Conservation (phyloP, 2,888 invertebrate genomes). For the Noctua pronuba region DNA sequence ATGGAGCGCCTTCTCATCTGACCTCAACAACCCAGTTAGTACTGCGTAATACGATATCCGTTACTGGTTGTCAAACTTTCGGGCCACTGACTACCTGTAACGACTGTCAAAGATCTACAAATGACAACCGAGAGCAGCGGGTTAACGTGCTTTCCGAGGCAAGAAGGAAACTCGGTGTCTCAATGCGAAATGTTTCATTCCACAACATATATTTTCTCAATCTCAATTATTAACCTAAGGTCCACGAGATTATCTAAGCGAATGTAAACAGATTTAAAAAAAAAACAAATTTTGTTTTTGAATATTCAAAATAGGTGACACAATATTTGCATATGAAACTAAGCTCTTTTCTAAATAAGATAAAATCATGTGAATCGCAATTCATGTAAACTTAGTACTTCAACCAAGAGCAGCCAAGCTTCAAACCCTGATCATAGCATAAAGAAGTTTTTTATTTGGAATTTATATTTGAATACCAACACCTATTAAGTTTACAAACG, state of each 20-base stretch:
- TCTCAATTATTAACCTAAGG: too few species aligned
- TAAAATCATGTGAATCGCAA: background rate
- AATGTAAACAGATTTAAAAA: too few species aligned
- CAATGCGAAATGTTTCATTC: background rate
- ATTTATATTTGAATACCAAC: conserved; percentile 29
- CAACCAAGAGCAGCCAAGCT: background rate
- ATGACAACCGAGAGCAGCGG: too few species aligned
- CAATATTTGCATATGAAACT: background rate
- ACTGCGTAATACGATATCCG: too few species aligned
- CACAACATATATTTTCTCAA: background rate
- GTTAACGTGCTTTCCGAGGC: too few species aligned
- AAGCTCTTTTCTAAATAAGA: background rate
- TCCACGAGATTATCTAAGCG: too few species aligned
- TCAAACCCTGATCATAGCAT: conserved; percentile 1
- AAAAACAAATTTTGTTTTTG: background rate
- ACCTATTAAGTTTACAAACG: conserved; percentile 23
- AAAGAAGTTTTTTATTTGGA: conserved; percentile 9
- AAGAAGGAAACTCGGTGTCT: background rate
- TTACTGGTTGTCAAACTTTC: too few species aligned
- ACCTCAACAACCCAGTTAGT: too few species aligned
- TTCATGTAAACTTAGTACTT: too few species aligned
- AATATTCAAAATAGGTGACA: background rate
- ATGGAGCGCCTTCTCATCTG: too few species aligned
- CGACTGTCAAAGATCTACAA: too few species aligned
- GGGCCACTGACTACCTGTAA: too few species aligned